A percentile compares a stretch with the other conserved stretches of the same genome.
phyloP scores from a whole-genome alignment of 2,797 vertebrate genomes.

The Schizopygopsis pylzovi region DNA sequence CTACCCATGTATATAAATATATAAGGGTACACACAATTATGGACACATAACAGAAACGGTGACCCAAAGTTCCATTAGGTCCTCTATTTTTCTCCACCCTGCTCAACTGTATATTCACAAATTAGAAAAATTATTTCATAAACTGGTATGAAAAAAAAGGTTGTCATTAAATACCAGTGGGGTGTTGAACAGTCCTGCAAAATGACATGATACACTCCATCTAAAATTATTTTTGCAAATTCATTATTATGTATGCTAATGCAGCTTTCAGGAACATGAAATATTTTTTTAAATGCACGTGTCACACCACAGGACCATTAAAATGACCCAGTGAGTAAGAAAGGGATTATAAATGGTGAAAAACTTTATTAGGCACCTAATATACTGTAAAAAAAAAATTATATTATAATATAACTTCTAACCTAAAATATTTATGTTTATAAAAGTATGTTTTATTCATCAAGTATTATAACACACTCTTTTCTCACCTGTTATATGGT shows the following conservation, averaged over 20 bases:
- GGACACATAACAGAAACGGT: background rate
- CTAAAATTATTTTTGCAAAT: background rate
- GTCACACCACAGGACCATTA: background rate
- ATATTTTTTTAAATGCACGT: too few relatives aligned
- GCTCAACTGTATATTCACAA: background rate
- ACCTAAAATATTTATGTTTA: background rate
- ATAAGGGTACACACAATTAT: background rate
- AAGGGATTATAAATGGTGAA: background rate
- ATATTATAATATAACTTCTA: background rate
- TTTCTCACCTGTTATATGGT: slow-evolving; percentile 93
- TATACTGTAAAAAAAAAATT: background rate
- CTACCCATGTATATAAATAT: background rate
- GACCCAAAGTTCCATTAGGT: background rate
- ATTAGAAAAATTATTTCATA: background rate
- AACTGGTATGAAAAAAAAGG: background rate
- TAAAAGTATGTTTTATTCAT: background rate
- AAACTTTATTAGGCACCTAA: background rate
- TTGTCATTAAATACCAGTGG: background rate
- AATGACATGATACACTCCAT: background rate
- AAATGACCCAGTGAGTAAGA: background rate
- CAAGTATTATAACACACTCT: background rate
- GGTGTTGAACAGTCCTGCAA: background rate
- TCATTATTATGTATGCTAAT: background rate
- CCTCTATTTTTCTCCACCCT: background rate
- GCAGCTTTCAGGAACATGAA: background rate